Percentiles rank a stretch among this genome's conserved stretches.
Conservation (phyloP, 2,113 vertebrate species). For the Corvus hawaiiensis region DNA sequence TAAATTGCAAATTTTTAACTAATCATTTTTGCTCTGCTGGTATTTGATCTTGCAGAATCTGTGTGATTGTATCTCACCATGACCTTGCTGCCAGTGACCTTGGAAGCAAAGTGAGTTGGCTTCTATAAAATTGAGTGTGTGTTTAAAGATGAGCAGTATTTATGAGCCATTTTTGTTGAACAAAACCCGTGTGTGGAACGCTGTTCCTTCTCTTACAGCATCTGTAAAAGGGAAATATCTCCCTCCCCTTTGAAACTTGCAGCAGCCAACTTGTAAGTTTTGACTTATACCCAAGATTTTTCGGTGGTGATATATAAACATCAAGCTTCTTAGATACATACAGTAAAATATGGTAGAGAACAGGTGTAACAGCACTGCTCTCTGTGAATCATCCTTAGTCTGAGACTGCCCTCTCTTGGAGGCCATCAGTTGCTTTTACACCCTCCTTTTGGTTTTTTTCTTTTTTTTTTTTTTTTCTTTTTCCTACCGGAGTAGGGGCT, state of each 20-base stretch:
- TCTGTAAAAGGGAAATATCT: neutral
- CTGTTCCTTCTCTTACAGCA: neutral
- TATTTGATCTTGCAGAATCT: neutral
- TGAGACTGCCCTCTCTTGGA: slow-evolving; percentile 52
- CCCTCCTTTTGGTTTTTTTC: no score
- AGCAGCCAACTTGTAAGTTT: neutral
- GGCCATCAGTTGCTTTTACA: neutral
- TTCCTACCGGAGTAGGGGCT: rapidly evolving
- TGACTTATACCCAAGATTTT: neutral
- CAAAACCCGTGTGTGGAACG: neutral
- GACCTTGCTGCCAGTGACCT: neutral
- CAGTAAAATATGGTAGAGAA: neutral
- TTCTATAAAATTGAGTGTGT: neutral
- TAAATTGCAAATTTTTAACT: neutral
- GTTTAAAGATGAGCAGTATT: neutral
- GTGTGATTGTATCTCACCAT: neutral
- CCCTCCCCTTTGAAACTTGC: neutral
- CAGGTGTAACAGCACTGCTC: neutral
- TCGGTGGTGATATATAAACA: neutral
- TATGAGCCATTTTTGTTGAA: neutral
- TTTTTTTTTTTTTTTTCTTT: no score
- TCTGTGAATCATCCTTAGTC: neutral
- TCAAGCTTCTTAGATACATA: neutral
- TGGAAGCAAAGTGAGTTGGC: neutral
- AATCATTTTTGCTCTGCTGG: neutral